These are phyloP conservation scores for Phyllotreta cruciferae DNA, from an alignment of 2,888 invertebrate genomes.

Conservation along the genomic window DNA sequence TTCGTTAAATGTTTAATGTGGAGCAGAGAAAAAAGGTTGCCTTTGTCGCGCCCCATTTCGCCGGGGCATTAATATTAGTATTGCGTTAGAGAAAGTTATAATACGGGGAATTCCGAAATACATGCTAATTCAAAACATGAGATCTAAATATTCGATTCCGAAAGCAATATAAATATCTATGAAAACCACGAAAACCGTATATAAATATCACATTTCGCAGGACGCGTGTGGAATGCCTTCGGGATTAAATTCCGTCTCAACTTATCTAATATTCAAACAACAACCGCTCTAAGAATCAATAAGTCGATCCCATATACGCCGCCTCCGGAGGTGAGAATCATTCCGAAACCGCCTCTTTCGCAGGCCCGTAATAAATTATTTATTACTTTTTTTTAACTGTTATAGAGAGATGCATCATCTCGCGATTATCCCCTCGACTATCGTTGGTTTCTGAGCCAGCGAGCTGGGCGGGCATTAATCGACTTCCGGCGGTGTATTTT, in stretches of 20 bases:
- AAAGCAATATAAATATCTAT: constrained; percentile 45
- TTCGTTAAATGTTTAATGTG: no score
- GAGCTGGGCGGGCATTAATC: constrained; percentile 51
- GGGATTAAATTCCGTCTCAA: constrained; percentile 55
- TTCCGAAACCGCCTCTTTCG: background rate
- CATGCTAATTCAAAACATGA: constrained; percentile 30
- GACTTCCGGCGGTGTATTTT: constrained; percentile 48
- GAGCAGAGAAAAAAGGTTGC: no score
- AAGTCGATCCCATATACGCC: constrained; percentile 45
- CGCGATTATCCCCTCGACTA: constrained; percentile 47
- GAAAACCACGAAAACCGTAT: constrained; percentile 41
- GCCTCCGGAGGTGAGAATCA: constrained; percentile 39
- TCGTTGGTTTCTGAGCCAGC: constrained; percentile 49
- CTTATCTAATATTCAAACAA: constrained; percentile 57
- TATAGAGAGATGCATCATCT: no score
- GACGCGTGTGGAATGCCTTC: constrained; percentile 49
- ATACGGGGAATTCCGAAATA: background rate
- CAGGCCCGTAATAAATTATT: no score
- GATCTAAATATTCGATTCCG: constrained; percentile 28
- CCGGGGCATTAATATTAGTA: no score
- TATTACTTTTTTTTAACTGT: no score
- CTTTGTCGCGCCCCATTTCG: no score
- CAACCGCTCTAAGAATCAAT: constrained; percentile 54
- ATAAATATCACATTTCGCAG: constrained; percentile 51
- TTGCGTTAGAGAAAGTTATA: background rate